A percentile compares a stretch with the other conserved stretches of the same genome.
Evolutionary conservation across 2,888 invertebrate genomes (phyloP).

Genomic region (Rhingia campestris): DNA sequence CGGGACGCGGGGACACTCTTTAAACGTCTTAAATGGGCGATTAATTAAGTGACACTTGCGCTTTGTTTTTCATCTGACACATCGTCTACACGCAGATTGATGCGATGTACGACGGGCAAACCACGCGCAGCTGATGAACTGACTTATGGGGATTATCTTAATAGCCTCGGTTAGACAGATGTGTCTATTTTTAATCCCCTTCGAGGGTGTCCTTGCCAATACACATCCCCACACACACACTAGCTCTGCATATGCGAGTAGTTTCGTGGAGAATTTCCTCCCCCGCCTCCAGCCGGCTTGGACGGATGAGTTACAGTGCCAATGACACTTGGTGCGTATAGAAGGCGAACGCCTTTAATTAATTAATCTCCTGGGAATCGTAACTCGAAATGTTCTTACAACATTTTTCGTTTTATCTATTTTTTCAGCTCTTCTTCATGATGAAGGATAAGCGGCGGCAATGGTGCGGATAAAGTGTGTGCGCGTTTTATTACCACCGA

Average conservation of each 20-base stretch:
- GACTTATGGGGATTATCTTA: slow-evolving; percentile 47
- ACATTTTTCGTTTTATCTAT: slow-evolving; percentile 11
- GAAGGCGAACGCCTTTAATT: slow-evolving; percentile 49
- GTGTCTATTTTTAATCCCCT: slow-evolving; percentile 42
- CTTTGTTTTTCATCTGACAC: slow-evolving; percentile 49
- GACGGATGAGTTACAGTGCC: slow-evolving; percentile 46
- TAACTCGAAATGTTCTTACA: slow-evolving; percentile 46
- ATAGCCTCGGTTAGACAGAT: slow-evolving; percentile 47
- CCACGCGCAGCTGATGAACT: slow-evolving; percentile 36
- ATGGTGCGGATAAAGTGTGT: slow-evolving; percentile 6
- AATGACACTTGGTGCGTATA: slow-evolving; percentile 55
- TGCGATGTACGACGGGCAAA: not conserved
- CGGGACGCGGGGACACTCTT: slow-evolving; percentile 7
- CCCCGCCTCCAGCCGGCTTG: not conserved
- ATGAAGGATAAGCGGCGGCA: slow-evolving; percentile 4
- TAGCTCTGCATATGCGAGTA: not conserved
- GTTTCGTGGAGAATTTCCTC: not conserved
- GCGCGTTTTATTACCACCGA: slow-evolving; percentile 44
- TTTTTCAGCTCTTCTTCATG: slow-evolving; percentile 7
- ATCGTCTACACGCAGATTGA: not conserved
- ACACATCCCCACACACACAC: not conserved
- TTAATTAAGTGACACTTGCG: slow-evolving; percentile 56
- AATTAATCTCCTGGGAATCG: slow-evolving; percentile 66
- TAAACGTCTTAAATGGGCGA: slow-evolving; percentile 6
- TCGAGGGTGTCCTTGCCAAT: slow-evolving; percentile 43